Conservation (phyloP, 1,140 invertebrate genomes). For the Tachypleus tridentatus region DNA sequence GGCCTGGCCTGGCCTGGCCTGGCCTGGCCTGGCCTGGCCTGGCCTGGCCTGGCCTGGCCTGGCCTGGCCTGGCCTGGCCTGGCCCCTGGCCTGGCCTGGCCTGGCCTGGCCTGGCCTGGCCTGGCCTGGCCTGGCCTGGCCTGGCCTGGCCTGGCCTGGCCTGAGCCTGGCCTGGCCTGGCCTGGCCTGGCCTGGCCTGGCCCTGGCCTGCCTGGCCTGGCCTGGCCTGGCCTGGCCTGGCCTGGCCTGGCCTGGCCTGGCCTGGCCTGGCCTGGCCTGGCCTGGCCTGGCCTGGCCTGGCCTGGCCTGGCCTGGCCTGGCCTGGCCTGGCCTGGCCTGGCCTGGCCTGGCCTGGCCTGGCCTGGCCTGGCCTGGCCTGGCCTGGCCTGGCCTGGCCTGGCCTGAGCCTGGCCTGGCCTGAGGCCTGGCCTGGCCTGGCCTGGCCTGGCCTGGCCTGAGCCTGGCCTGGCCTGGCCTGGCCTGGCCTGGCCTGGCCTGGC, state of each 20-base stretch:
- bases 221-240: slow-evolving; percentile 3
- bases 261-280: not conserved
- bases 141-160: slow-evolving; percentile 2
- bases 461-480: not conserved
- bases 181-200: slow-evolving; percentile 14
- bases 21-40: slow-evolving; percentile 17
- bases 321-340: slow-evolving; percentile 18
- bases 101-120: slow-evolving; percentile 14
- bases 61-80: slow-evolving; percentile 17
- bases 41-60: slow-evolving; percentile 21
- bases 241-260: not conserved
- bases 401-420: slow-evolving; percentile 3
- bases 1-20: slow-evolving; percentile 20
- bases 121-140: slow-evolving; percentile 2
- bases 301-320: slow-evolving; percentile 21
- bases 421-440: slow-evolving; percentile 12
- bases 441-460: slow-evolving; percentile 8
- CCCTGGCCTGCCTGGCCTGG: no score
- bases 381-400: slow-evolving; percentile 12
- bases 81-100: slow-evolving; percentile 20
- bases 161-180: slow-evolving; percentile 12
- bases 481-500: not conserved
- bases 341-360: slow-evolving; percentile 11
- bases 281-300: slow-evolving; percentile 15
- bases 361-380: slow-evolving; percentile 8